Base-by-base conservation (phyloP, 1,140 invertebrate genomes). In the Hormaphis cornu region DNA sequence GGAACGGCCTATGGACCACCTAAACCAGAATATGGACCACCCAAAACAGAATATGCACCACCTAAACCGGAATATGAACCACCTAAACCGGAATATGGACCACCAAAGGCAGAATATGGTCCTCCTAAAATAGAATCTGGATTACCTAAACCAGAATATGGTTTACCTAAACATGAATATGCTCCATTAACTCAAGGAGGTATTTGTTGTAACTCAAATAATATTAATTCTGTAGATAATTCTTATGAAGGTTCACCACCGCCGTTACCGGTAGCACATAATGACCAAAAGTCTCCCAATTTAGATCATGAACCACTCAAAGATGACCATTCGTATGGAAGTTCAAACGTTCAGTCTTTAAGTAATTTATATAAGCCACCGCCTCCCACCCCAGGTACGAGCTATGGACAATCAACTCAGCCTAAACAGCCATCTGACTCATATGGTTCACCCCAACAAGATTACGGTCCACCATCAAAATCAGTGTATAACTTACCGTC, bases 381-480 rank as follows among this genome's bases (percentile, higher is more conserved):
- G 20, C 58, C 58, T 28, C 26, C 24, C 2, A 44, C 30, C 14
- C 40, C 40, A 30, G n/a, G 46, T 20, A 28, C n/a, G 0, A 22
- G 22, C n/a, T 73, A 70, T 33, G 71, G 71, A 12, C 24, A 54
- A 7, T 69, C 69, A 9, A 0, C 78, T 20, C 37, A 44, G 30
- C 20, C 18, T 50, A 46, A 30, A 12, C 76, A 52, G 9, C 33
- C 44, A 10, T 58, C 54, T n/a, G 50, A 40, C 16, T 50, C 56
- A 53, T 70, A 58, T 44, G 69, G 69, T 0, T 28, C 69, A 28
- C 66, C 66, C 9, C 76, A 76, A 1, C 78, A 76, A 72, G 77
- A 76, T 30, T 79, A 80, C 40, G n/a, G 48, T 16, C 8, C 69
- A 6, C 52, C 53, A 26, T 24, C 69, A 26, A 56, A 18, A 6